These are phyloP conservation scores for Gorsachius goisagi DNA, from an alignment of 2,113 vertebrate species.

Conservation along the genomic window DNA sequence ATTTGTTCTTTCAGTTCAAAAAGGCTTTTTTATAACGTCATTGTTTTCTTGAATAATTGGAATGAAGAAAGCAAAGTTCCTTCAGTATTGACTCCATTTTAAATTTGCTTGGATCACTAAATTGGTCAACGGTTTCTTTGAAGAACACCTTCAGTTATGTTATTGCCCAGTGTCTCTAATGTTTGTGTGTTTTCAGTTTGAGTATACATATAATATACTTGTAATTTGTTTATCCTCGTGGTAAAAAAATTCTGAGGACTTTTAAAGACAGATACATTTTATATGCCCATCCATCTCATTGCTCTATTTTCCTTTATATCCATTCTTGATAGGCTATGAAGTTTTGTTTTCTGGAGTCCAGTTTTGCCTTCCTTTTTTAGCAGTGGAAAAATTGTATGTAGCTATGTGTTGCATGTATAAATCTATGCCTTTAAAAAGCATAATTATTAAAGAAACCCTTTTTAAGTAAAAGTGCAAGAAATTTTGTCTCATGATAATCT, in stretches of 20 bases:
- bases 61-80: not conserved
- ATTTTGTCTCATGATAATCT: not conserved
- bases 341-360: not conserved
- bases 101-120: not conserved
- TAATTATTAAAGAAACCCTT: not conserved
- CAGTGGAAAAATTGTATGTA: not conserved
- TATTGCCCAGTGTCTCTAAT: not conserved
- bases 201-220: not conserved
- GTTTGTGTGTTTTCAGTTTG: not conserved
- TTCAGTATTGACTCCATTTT: not conserved
- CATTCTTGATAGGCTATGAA: not conserved
- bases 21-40: not conserved
- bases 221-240: not conserved
- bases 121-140: not conserved
- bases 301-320: not conserved
- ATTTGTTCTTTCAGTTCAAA: not conserved
- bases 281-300: not conserved
- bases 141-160: not conserved
- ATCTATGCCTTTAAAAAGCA: not conserved
- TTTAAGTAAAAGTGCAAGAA: not conserved
- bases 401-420: not conserved
- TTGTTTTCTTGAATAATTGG: not conserved
- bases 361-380: not conserved
- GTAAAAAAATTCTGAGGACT: not conserved
- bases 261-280: not conserved